Base-by-base conservation (phyloP, 2,888 invertebrate genomes). In the Trachelus troglodyta region DNA sequence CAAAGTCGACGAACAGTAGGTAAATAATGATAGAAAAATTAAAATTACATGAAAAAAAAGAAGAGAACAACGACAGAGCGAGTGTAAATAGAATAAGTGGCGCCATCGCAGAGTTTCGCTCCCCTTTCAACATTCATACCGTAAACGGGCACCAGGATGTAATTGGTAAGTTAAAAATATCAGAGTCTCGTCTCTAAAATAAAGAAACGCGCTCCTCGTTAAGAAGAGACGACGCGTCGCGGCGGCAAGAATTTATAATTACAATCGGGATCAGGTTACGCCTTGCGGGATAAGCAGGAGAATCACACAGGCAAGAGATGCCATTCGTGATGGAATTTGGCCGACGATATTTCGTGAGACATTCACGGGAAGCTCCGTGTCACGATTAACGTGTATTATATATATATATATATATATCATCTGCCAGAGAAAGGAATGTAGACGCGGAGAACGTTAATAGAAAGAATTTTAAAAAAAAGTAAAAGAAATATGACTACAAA, bases 151-250 rank as follows among this genome's bases (percentile, higher is more conserved):
- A 31, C 31, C 71, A 30, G 71, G 33, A 34, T 34, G 12, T 84
- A 86, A 85, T 86, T 85, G 82, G 81, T 81, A 80, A 86, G 83
- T 84, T 85, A 85, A 86, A 85, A 85, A 85, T 86, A 84, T 85
- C 85, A 82, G 79, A 76, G 74, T 78, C 79, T 56, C 76, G 76
- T 69, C 76, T 76, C 77, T 31, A 71, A 71, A 71, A 71, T 71
- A 71, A 71, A 31, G 71, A 71, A 31, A 71, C 71, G 71, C 31
- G 71, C 1, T n/a, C 71, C 31, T 30, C 71, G 71, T 71, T 33
- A 12, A 4, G 12, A 23, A 2, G 56, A 23, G 23, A 56, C 23
- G 56, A 2, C 23, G 35, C 15, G 40, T 56, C 56, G 56, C 56
- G 56, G 1, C 23, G 23, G 31, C 71, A 34, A 23, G 71, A 71